These are phyloP conservation scores for Xestia rhomboidea DNA, from an alignment of 2,888 invertebrate species.

Conservation along the genomic window DNA sequence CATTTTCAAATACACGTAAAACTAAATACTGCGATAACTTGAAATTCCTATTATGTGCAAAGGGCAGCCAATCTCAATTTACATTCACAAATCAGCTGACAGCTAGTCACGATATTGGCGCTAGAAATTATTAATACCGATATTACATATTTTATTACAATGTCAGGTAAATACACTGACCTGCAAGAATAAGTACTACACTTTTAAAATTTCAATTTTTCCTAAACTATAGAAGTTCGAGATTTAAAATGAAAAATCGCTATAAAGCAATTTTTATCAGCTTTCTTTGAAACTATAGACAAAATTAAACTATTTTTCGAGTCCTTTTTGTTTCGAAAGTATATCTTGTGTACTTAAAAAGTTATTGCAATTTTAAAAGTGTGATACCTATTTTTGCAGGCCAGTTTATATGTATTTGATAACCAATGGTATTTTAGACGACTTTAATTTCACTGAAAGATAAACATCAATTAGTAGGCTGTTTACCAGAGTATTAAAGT, in stretches of 20 bases:
- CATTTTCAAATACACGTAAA: slow-evolving; percentile 22
- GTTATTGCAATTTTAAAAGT: too few relatives aligned
- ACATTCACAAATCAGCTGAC: slow-evolving; percentile 56
- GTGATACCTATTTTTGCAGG: too few relatives aligned
- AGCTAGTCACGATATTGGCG: slow-evolving; percentile 55
- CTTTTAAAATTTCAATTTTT: too few relatives aligned
- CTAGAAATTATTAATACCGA: slow-evolving; percentile 28
- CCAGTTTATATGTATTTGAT: too few relatives aligned
- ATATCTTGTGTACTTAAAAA: too few relatives aligned
- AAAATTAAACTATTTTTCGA: too few relatives aligned
- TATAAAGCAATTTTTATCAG: too few relatives aligned
- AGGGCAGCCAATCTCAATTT: slow-evolving; percentile 62
- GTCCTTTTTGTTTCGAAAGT: too few relatives aligned
- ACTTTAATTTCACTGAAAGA: background rate
- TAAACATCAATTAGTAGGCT: background rate
- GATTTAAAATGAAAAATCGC: too few relatives aligned
- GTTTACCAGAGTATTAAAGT: background rate
- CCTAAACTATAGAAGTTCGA: too few relatives aligned
- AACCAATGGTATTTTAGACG: background rate
- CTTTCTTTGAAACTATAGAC: too few relatives aligned
- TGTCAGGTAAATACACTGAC: background rate
- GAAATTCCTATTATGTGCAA: slow-evolving; percentile 59
- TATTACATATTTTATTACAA: background rate
- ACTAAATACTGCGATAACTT: slow-evolving; percentile 26
- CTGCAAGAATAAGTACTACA: too few relatives aligned